Evolutionary conservation across 92 coral and sea anemone species (phyloP).

Genomic region (Epizoanthus illoricatus): DNA sequence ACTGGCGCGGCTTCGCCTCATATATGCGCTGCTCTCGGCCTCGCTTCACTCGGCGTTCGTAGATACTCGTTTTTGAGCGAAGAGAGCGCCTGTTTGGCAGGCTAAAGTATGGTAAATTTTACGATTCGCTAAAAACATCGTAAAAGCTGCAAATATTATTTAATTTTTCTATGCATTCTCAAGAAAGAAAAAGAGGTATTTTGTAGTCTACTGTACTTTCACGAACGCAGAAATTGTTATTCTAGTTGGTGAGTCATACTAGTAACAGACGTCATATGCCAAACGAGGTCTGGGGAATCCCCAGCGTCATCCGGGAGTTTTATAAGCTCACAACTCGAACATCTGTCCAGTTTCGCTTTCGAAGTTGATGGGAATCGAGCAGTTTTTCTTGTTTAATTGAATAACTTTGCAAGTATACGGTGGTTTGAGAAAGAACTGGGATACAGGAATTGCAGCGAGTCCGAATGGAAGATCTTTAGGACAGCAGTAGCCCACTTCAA

Average conservation of each 20-base stretch:
- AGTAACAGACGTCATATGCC: constrained; percentile 19
- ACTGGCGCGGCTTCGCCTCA: too few relatives aligned
- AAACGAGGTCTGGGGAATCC: constrained; percentile 29
- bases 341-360: neutral
- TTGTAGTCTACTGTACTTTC: too few relatives aligned
- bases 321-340: neutral
- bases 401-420: neutral
- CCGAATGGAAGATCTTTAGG: neutral
- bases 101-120: too few relatives aligned
- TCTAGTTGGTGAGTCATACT: neutral
- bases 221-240: neutral
- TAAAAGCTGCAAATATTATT: too few relatives aligned
- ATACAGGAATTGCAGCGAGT: neutral
- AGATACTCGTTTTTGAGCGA: too few relatives aligned
- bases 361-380: neutral
- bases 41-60: too few relatives aligned
- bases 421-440: neutral
- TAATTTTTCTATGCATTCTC: too few relatives aligned
- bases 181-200: too few relatives aligned
- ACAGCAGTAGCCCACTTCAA: neutral
- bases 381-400: neutral
- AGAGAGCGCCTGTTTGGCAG: too few relatives aligned
- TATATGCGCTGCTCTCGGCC: too few relatives aligned
- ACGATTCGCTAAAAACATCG: too few relatives aligned
- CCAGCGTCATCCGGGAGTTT: constrained; percentile 36